Evolutionary conservation across 2,113 vertebrate species (phyloP).

Genomic region (Puffinus mauretanicus): DNA sequence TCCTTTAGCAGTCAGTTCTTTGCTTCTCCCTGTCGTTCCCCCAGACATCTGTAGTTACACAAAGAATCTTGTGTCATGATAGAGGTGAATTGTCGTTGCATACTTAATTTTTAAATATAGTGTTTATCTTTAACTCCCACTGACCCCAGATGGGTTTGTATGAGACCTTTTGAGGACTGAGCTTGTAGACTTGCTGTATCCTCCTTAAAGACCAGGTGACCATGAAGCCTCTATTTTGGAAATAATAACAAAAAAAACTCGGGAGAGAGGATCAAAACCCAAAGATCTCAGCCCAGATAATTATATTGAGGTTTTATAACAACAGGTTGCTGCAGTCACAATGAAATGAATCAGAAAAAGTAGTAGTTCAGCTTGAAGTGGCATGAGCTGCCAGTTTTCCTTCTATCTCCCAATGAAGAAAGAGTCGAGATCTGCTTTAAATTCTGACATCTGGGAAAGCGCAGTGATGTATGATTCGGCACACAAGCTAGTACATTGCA

Average conservation of each 20-base stretch:
- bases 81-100: background rate
- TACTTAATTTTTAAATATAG: background rate
- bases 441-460: conserved; percentile 33
- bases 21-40: background rate
- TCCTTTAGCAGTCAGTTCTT: background rate
- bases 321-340: background rate
- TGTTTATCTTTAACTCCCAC: background rate
- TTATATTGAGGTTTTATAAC: background rate
- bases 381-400: background rate
- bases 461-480: background rate
- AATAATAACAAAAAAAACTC: background rate
- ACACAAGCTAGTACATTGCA: background rate
- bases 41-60: background rate
- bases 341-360: conserved; percentile 1
- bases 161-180: background rate
- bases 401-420: background rate
- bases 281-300: background rate
- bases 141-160: background rate
- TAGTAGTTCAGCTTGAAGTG: background rate
- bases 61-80: background rate
- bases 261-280: background rate
- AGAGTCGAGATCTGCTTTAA: background rate
- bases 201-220: background rate
- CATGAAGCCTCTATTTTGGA: background rate
- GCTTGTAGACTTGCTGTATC: background rate